Base-by-base conservation (phyloP, 2,888 invertebrate species). In the Xestia xanthographa region DNA sequence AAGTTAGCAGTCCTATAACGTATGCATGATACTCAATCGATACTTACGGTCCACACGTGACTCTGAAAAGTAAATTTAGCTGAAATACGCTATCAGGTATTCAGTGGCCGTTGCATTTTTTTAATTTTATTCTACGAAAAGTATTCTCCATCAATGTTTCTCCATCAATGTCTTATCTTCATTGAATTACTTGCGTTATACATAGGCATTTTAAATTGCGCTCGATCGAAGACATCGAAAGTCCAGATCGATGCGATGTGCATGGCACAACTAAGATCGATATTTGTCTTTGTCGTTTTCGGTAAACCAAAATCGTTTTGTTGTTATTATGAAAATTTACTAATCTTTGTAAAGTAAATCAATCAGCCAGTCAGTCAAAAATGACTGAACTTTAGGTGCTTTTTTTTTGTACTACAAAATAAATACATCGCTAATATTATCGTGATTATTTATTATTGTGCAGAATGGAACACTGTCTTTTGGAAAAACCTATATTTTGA, bases 21-120 rank as follows among this genome's bases (percentile, higher is more conserved):
- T 60, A 66, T 75, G 66, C 50, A 66, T 50, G 76, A n/a, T 62
- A 66, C 12, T 14, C 22, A 62, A 62, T 66, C 66, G 75, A 50
- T 62, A 38, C 34, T 1, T 34, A 34, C 26, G 12, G 53, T 53
- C 58, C 29, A 29, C 14, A 48, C n/a, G 20, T 75, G 48, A 26
- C 29, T 56, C 58, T 48, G 14, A 74, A 66, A 58, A 22, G 17
- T 22, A 43, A 53, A 62, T 60, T 45, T 62, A 43, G 43, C 29
- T 48, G 6, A 41, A 56, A 63, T 14, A n/a, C 26, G 6, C 17
- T 38, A 53, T 65, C 22, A 50, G 4, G n/a, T 58, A 43, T 66
- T 58, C 41, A n/a, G n/a, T 34, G 41, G 34, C 26, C 17, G 17
- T 14, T 74, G 45, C 38, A 66, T 65, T 65, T 75, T 75, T 48